These are phyloP conservation scores for Hesperia comma DNA, from an alignment of 2,888 invertebrate species.

Conservation along the genomic window DNA sequence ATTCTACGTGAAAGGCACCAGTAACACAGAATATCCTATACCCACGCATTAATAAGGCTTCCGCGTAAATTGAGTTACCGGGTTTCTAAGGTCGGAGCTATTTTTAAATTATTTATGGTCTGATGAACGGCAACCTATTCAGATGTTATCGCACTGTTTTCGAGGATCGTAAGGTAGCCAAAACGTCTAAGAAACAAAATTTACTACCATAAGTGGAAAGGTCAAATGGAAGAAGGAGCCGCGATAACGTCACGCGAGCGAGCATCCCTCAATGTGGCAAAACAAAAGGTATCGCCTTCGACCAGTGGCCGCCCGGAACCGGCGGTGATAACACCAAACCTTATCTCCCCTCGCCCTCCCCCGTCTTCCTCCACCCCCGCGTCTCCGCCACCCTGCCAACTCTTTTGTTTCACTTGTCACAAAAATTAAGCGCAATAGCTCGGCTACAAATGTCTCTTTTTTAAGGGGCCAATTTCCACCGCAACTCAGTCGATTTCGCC, in stretches of 20 bases:
- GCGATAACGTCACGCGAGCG: conserved; percentile 80
- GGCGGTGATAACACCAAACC: conserved; percentile 73
- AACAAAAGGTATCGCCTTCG: conserved; percentile 82
- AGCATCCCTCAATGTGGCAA: conserved; percentile 79
- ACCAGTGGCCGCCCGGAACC: conserved; percentile 77
- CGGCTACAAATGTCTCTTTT: conserved; percentile 83
- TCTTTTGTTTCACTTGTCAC: conserved; percentile 84
- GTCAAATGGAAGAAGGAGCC: conserved; percentile 66
- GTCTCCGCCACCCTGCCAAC: conserved; percentile 69
- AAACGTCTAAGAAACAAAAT: conserved; percentile 75
- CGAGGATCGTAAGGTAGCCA: conserved; percentile 56
- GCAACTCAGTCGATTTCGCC: conserved; percentile 83
- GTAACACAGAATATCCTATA: conserved; percentile 41
- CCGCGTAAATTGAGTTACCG: conserved; percentile 54
- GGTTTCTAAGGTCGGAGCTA: conserved; percentile 40
- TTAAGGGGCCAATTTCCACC: conserved; percentile 83
- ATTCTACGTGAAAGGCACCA: conserved; percentile 46
- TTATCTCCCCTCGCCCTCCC: conserved; percentile 69
- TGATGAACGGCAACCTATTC: conserved; percentile 31
- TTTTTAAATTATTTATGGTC: conserved; percentile 38
- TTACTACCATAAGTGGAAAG: conserved; percentile 77
- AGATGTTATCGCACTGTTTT: conserved; percentile 61
- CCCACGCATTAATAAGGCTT: conserved; percentile 53
- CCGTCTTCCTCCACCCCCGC: conserved; percentile 51
- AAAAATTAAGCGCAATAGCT: conserved; percentile 84